phyloP scores from a whole-genome alignment of 2,797 vertebrate genomes.

The Staurois parvus region DNA sequence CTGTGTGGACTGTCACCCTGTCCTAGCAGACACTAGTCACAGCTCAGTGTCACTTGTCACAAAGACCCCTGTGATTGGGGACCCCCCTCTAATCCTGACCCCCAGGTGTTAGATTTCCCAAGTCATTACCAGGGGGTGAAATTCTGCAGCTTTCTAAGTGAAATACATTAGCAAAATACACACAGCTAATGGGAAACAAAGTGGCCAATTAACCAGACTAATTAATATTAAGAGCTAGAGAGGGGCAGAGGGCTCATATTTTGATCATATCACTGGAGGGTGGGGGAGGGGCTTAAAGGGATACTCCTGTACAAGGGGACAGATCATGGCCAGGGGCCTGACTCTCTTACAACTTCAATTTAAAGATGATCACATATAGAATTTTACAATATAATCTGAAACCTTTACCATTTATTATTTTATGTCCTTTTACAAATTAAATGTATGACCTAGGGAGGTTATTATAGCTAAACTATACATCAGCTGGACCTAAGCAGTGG shows the following conservation, averaged over 20 bases:
- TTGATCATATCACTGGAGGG: background rate
- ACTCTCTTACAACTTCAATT: too few species aligned
- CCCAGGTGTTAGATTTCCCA: constrained; percentile 81
- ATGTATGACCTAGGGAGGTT: too few species aligned
- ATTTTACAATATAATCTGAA: too few species aligned
- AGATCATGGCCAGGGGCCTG: too few species aligned
- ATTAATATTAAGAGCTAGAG: constrained; percentile 61
- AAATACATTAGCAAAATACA: constrained; percentile 85
- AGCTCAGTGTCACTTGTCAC: constrained; percentile 7
- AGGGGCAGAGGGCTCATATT: background rate
- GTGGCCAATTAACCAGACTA: constrained; percentile 75
- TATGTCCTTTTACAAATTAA: too few species aligned
- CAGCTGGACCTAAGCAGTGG: too few species aligned
- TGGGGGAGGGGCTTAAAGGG: background rate
- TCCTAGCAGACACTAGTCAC: constrained; percentile 18
- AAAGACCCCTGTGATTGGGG: background rate
- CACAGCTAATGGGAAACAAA: constrained; percentile 81
- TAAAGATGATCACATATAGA: too few species aligned
- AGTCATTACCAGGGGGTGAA: constrained; percentile 82
- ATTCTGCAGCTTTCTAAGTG: constrained; percentile 75
- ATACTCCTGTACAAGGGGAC: background rate
- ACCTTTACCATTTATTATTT: too few species aligned
- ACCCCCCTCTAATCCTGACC: constrained; percentile 35
- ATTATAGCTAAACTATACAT: too few species aligned
- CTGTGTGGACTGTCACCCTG: constrained; percentile 34